Evolutionary conservation across 1,140 invertebrate species (phyloP), one percentile per base, ranked within the genome.

Genomic region (Camponotus floridanus): DNA sequence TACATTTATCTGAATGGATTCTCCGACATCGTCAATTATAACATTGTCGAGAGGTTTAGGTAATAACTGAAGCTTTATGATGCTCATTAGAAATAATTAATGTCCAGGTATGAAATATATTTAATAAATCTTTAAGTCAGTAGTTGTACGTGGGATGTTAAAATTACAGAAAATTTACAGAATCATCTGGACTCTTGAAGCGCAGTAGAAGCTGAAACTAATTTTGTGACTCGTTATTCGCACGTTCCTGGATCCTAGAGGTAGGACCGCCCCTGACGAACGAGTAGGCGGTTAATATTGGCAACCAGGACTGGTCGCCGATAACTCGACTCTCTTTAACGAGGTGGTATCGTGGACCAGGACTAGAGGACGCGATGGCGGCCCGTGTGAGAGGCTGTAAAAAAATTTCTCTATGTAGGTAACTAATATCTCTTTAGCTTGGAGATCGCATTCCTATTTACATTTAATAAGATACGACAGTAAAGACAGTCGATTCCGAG

Each of bases 261-360:
- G 92, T 93, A 92, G 92, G 92, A 93, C 92, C 92, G 92, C 92
- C 92, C 86, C 90, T 92, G 92, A 76, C 85, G 88, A 92, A 92
- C 90, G 91, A 92, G 92, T 91, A 93, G 92, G 92, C 92, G 92
- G 92, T 83, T 83, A 83, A 59, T 73, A 83, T 83, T 87, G 86
- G 88, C 88, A 87, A 91, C 87, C 88, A 88, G 87, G 86, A 86
- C 84, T 90, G 89, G 87, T 88, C 89, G 86, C 87, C 76, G 88
- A 86, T 85, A 86, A 90, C 86, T 86, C 87, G 84, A 65, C 83
- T 86, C 87, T 90, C 87, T 90, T 87, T 92, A 92, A 92, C 92
- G 51, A 83, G 78, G 89, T 91, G 88, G 88, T 87, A 76, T 87
- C 88, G 88, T 86, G 76, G 86, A 91, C 86, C 92, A 90, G 87